Base-by-base conservation (phyloP, 2,113 vertebrate genomes). In the Myxocyprinus asiaticus region DNA sequence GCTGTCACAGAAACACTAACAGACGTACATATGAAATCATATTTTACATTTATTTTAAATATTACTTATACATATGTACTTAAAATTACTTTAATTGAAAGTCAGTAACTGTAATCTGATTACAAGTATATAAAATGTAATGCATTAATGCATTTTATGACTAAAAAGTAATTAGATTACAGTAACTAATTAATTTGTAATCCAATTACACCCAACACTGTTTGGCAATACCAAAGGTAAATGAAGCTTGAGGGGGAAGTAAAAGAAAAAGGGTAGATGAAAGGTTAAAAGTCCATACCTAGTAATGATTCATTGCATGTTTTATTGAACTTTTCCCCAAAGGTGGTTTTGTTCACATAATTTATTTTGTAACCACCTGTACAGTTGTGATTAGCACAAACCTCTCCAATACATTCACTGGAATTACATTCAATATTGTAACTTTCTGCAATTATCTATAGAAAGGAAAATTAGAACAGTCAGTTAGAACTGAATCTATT, bases 371-470 rank as follows among this genome's bases (percentile, higher is more conserved):
- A 72, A 12, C 12, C 48, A 65, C 65, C 22, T 4, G 8, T 53
- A 56, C 79, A 81, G 55, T 5, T 76, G 9, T 51, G 33, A 6
- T 14, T n/a, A 0, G 0, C 59, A 55, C 77, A 72, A 0, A 47
- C 1, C 3, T 0, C 10, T 5, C 4, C 9, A 0, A 1, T 3
- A 0, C 14, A 4, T 5, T 0, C 1, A 66, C 22, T 22, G 7
- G 5, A 3, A 48, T 48, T 7, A 7, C 17, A 14, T 55, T 10
- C 2, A 12, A 1, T 14, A 5, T 14, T 0, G 1, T 5, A 14
- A 12, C 12, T 48, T 5, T 48, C 47, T 48, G 47, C 47, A 58
- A 58, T n/a, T 58, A 55, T 7, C 53, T 73, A 47, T 9, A 61
- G 8, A 47, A 5, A 76, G 12, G 33, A 74, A 74, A 5, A 62